Base-by-base conservation (phyloP, 2,113 vertebrate species). In the Hymenochirus boettgeri region DNA sequence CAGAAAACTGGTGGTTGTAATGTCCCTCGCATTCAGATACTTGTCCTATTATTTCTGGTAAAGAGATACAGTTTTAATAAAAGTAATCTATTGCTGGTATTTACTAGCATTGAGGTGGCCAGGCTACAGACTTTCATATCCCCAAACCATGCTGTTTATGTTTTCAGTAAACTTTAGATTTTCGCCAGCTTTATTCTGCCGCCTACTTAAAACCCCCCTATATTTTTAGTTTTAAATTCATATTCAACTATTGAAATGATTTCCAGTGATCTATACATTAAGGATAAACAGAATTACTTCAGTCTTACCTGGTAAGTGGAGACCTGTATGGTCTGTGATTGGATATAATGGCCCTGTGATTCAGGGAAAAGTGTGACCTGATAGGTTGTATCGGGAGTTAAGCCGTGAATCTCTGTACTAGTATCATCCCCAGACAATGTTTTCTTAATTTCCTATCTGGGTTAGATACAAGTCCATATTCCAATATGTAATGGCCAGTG, bases 371-470 rank as follows among this genome's bases (percentile, higher is more conserved):
- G 88, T 0, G 74, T 87, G 52, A 89, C 1, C 1, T 79, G 80
- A 0, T 99, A 99, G 1, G 79, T 90, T n/a, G 91, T 93, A 61
- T 87, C 84, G 0, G 96, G 86, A 4, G 71, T 69, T 1, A 99
- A 87, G 59, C 73, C 75, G 0, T 73, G 79, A 63, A 97, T 79
- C 13, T 62, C 21, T 37, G 80, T 73, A 60, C 66, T 77, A 1
- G 74, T 93, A 64, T 86, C 75, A 15, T 88, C 82, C 2, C 85
- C 88, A 0, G 88, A 62, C 10, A 86, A 73, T 10, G 76, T 88
- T 18, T 83, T 65, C 19, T 77, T 85, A 33, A 85, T 77, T 65
- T 77, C 82, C n/a, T n/a, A n/a, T 1, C 23, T 45, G 9, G 63
- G 0, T 58, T 3, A 0, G 24, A 55, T 0, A 15, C 31, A 0